Percentiles rank a stretch among this genome's conserved stretches.
Conservation (phyloP, 1,140 invertebrate species). For the Listronotus bonariensis region DNA sequence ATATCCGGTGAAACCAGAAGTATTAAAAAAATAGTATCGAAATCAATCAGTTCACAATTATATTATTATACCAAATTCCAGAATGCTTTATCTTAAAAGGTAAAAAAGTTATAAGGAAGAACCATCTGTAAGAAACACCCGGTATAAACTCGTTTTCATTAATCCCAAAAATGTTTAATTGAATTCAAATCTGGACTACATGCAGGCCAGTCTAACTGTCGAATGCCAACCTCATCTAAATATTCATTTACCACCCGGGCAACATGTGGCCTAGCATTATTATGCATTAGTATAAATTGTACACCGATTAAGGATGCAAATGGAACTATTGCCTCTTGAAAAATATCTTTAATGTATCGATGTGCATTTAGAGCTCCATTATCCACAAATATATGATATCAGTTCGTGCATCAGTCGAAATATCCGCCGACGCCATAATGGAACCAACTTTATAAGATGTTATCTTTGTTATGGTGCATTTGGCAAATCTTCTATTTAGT, state of each 20-base stretch:
- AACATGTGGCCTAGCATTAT: constrained; percentile 24
- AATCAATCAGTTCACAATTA: no score
- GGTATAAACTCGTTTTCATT: no score
- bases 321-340: constrained; percentile 4
- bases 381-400: background rate
- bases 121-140: no score
- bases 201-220: constrained; percentile 7
- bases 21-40: no score
- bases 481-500: background rate
- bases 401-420: constrained; percentile 1
- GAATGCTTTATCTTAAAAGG: no score
- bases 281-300: constrained; percentile 10
- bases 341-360: no score
- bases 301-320: constrained; percentile 14
- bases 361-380: background rate
- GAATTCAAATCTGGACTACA: no score
- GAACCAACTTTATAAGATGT: background rate
- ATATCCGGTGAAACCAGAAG: no score
- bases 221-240: constrained; percentile 19
- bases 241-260: constrained; percentile 18
- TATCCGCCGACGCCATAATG: background rate
- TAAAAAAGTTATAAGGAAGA: no score
- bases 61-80: no score
- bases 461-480: constrained; percentile 2
- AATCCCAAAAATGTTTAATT: no score